A percentile compares a stretch with the other conserved stretches of the same genome.
These are phyloP conservation scores for Leucoraja erinaceus DNA, from an alignment of 2,113 vertebrate species.

Conservation along the genomic window DNA sequence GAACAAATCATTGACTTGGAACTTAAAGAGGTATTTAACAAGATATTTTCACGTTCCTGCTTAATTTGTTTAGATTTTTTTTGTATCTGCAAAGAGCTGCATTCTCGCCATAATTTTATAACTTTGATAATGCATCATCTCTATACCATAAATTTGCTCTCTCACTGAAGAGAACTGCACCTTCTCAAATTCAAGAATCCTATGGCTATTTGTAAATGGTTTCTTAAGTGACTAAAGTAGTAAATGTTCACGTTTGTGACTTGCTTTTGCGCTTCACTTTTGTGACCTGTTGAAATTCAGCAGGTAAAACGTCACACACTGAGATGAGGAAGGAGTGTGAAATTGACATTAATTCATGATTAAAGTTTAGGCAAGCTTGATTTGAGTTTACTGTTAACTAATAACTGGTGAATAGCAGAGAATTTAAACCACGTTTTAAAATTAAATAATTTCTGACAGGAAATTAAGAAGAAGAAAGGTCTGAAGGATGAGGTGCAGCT, in stretches of 20 bases:
- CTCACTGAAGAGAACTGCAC: background rate
- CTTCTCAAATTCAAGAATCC: background rate
- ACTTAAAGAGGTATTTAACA: constrained; percentile 77
- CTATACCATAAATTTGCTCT: background rate
- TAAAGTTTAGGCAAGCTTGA: background rate
- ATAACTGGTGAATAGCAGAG: background rate
- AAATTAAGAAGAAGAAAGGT: constrained; percentile 93
- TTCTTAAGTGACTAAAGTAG: background rate
- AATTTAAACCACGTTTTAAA: background rate
- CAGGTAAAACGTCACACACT: background rate
- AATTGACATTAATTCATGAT: background rate
- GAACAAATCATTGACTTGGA: constrained; percentile 96
- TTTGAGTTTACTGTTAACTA: background rate
- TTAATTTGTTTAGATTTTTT: background rate
- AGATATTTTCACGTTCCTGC: background rate
- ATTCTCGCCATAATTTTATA: background rate
- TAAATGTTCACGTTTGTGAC: background rate
- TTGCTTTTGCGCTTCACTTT: no score
- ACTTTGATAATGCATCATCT: background rate
- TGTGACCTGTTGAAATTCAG: background rate
- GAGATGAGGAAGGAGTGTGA: background rate
- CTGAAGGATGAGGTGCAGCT: constrained; percentile 91
- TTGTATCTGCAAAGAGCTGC: background rate
- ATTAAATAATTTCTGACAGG: constrained; percentile 54
- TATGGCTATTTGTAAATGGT: background rate